These are phyloP conservation scores for Drosophila birchii DNA, from an alignment of 2,888 invertebrate species.

Conservation along the genomic window DNA sequence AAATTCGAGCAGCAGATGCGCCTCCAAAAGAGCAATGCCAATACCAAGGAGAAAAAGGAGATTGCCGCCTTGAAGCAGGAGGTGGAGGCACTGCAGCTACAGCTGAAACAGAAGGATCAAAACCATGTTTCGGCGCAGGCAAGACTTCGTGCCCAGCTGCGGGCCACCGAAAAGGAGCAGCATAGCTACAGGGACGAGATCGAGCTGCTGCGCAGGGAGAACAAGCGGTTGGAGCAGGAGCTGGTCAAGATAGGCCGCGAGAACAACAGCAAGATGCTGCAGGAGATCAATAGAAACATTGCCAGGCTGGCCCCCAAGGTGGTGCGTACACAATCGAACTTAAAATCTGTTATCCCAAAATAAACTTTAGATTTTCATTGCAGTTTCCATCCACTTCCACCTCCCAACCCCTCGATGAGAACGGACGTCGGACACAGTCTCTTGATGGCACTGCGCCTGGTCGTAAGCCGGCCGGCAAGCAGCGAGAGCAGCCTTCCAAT, in stretches of 20 bases:
- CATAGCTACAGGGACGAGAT: slow-evolving; percentile 88
- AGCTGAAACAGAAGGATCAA: slow-evolving; percentile 90
- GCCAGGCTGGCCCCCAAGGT: slow-evolving; percentile 84
- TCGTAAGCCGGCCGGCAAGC: slow-evolving; percentile 11
- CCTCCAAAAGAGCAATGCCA: slow-evolving; percentile 88
- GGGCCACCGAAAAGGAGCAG: slow-evolving; percentile 90
- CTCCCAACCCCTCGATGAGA: slow-evolving; percentile 52
- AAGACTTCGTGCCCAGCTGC: slow-evolving; percentile 90
- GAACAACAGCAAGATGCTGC: slow-evolving; percentile 90
- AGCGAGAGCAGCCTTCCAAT: slow-evolving; percentile 2
- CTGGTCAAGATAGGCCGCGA: slow-evolving; percentile 86
- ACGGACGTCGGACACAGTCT: slow-evolving; percentile 52
- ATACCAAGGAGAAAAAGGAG: slow-evolving; percentile 90
- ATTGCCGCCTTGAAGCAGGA: slow-evolving; percentile 88
- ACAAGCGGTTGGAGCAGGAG: slow-evolving; percentile 87
- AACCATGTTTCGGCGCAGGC: slow-evolving; percentile 90
- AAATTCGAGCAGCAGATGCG: slow-evolving; percentile 89
- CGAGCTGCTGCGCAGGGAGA: slow-evolving; percentile 89
- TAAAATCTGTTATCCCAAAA: background rate
- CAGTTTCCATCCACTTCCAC: slow-evolving; percentile 32
- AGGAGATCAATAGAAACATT: slow-evolving; percentile 90
- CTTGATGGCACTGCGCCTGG: slow-evolving; percentile 37
- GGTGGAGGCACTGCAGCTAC: slow-evolving; percentile 88
- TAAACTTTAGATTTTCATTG: background rate
- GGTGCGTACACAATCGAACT: slow-evolving; percentile 52